These are phyloP conservation scores for Hirudinaria manillensis DNA, from an alignment of 2,888 invertebrate genomes.

Conservation along the genomic window DNA sequence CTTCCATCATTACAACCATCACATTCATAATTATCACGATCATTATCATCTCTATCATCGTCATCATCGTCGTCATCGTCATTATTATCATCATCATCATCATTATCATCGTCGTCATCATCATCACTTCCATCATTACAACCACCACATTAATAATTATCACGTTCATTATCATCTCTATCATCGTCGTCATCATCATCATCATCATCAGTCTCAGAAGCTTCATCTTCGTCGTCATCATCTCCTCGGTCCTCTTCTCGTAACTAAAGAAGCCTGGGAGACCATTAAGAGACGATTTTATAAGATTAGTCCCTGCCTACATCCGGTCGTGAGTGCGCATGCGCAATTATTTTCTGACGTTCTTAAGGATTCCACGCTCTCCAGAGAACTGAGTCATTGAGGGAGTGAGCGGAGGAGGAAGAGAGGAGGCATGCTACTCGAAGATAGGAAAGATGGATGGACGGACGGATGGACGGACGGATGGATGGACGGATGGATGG, in stretches of 20 bases:
- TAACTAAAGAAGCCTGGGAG: constrained; percentile 7
- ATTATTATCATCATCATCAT: not conserved
- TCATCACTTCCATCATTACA: not conserved
- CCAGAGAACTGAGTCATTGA: not conserved
- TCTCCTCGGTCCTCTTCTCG: not conserved
- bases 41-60: not conserved
- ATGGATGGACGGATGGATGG: not conserved
- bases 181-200: constrained; percentile 12
- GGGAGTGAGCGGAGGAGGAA: not conserved
- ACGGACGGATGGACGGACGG: not conserved
- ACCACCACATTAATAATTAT: not conserved
- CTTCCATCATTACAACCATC: not conserved
- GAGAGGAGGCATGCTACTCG: not conserved
- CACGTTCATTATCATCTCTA: not conserved
- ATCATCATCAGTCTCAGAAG: not conserved
- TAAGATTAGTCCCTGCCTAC: constrained; percentile 14
- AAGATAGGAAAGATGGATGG: not conserved
- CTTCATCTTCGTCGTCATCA: not conserved
- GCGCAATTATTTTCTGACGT: constrained; percentile 13
- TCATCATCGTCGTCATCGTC: not conserved
- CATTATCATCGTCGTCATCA: not conserved
- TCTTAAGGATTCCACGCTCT: not conserved
- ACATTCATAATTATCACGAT: not conserved
- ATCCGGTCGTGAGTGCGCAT: constrained; percentile 18
- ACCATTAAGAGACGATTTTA: constrained; percentile 4